phyloP scores from a whole-genome alignment of 1,140 invertebrate species.

The Helicoverpa zea region DNA sequence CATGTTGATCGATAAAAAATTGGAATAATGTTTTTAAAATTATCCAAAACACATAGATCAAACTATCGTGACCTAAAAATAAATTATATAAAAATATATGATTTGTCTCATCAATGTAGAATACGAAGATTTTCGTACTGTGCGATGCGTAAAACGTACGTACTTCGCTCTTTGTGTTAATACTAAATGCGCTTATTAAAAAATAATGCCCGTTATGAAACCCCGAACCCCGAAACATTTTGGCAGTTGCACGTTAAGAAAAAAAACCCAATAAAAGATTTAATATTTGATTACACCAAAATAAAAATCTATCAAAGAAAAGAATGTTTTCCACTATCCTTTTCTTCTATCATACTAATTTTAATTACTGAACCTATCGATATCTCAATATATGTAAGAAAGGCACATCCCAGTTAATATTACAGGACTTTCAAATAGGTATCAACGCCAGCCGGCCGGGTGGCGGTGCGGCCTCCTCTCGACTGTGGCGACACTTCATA shows the following conservation, averaged over 20 bases:
- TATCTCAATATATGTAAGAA: conserved; percentile 54
- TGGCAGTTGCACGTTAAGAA: too few species aligned
- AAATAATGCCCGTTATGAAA: too few species aligned
- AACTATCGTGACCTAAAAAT: background rate
- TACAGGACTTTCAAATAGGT: conserved; percentile 83
- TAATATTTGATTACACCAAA: background rate
- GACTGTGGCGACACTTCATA: conserved; percentile 84
- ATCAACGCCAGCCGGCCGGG: conserved; percentile 71
- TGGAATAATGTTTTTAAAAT: too few species aligned
- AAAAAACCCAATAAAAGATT: background rate
- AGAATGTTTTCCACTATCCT: too few species aligned
- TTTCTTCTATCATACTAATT: background rate
- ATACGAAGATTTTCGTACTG: too few species aligned
- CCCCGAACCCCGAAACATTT: too few species aligned
- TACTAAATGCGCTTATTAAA: too few species aligned
- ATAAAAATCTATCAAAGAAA: too few species aligned
- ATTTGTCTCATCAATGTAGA: too few species aligned
- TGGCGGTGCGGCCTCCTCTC: conserved; percentile 59
- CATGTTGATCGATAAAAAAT: background rate
- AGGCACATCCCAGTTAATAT: conserved; percentile 71
- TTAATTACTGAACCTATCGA: conserved; percentile 55
- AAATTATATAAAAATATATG: background rate
- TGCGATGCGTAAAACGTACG: too few species aligned
- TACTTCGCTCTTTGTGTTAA: too few species aligned
- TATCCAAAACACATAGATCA: too few species aligned